These are phyloP conservation scores for Neoseiulus cucumeris DNA, from an alignment of 1,140 invertebrate species.

Conservation along the genomic window DNA sequence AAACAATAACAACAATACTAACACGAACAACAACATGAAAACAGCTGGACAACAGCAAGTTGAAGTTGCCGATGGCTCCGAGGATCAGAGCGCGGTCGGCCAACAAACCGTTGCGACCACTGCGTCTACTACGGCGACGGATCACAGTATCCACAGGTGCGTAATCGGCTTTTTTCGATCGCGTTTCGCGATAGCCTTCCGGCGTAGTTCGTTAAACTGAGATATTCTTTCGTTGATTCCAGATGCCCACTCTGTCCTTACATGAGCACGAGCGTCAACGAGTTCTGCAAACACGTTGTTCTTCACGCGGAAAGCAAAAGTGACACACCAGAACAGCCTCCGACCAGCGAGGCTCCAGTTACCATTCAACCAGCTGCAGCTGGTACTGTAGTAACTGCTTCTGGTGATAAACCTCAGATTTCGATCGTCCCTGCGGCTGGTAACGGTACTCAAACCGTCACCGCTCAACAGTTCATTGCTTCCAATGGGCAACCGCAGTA, in stretches of 20 bases:
- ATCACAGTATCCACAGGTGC: conserved; percentile 7
- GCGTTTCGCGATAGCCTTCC: too few relatives aligned
- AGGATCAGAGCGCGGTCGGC: background rate
- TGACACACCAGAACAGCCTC: background rate
- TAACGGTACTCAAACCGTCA: background rate
- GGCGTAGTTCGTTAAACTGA: too few relatives aligned
- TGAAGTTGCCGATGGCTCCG: background rate
- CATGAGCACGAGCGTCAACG: conserved; percentile 1
- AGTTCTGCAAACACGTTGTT: conserved; percentile 4
- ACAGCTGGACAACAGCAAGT: background rate
- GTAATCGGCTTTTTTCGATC: background rate
- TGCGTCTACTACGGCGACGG: background rate
- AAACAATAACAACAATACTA: background rate
- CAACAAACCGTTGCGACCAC: background rate
- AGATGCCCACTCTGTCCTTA: conserved; percentile 6
- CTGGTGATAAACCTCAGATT: conserved; percentile 1
- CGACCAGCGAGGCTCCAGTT: background rate
- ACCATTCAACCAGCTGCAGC: background rate
- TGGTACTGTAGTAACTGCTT: background rate
- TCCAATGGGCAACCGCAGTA: conserved; percentile 8
- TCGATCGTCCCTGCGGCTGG: background rate
- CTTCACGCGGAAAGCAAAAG: background rate
- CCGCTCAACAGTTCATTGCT: background rate
- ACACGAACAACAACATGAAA: background rate
- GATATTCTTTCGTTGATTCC: background rate